Conservation (phyloP, 2,113 vertebrate species). For the Carassius gibelio region DNA sequence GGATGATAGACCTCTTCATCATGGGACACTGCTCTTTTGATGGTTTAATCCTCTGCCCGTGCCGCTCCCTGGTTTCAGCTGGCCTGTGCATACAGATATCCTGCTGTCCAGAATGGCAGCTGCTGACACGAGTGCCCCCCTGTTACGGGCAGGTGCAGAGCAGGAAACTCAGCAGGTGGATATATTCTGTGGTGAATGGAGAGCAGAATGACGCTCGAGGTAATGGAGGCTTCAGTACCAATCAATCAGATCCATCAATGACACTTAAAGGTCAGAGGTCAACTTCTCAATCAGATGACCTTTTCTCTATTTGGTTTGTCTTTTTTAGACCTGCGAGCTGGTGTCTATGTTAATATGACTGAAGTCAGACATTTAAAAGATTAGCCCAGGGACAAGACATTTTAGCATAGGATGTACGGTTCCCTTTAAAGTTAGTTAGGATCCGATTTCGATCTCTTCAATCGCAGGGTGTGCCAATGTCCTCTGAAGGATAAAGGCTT, state of each 20-base stretch:
- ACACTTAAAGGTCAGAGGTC: slow-evolving; percentile 50
- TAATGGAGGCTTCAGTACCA: slow-evolving; percentile 61
- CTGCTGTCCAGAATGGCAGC: slow-evolving; percentile 7
- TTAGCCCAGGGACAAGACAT: slow-evolving; percentile 28
- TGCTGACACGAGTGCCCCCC: slow-evolving; percentile 23
- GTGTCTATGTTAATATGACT: slow-evolving; percentile 26
- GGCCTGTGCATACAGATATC: slow-evolving; percentile 26
- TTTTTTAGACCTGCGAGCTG: slow-evolving; percentile 19
- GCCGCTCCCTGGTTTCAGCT: slow-evolving; percentile 15
- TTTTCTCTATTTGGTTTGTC: slow-evolving; percentile 42
- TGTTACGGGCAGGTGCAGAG: slow-evolving; percentile 23
- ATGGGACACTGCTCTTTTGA: slow-evolving; percentile 40
- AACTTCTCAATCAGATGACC: slow-evolving; percentile 61
- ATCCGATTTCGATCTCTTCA: too few species aligned
- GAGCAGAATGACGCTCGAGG: slow-evolving; percentile 62
- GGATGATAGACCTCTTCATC: slow-evolving; percentile 54
- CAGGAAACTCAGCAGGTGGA: slow-evolving; percentile 10
- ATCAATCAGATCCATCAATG: slow-evolving; percentile 46
- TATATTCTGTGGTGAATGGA: slow-evolving; percentile 39
- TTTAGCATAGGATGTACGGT: neutral
- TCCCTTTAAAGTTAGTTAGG: too few species aligned
- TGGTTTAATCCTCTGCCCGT: slow-evolving; percentile 50
- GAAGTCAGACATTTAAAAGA: slow-evolving; percentile 46
- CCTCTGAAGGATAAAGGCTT: too few species aligned
- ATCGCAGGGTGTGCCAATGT: too few species aligned